Evolutionary conservation across 2,797 vertebrate genomes (phyloP), one percentile per base, ranked within the genome.

Genomic region (Discoglossus pictus): DNA sequence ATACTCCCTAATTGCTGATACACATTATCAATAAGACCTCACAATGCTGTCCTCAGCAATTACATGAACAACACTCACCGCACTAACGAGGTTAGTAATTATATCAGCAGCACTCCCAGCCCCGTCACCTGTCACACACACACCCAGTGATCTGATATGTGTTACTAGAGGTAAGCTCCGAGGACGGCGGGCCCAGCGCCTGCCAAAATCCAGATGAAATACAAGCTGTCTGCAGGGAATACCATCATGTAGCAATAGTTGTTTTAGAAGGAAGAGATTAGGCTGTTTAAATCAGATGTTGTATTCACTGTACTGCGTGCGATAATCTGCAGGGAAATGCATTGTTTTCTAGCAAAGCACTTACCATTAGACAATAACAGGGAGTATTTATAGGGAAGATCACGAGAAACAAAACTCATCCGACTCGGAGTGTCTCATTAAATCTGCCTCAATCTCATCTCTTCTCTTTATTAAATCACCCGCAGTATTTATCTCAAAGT

Each of bases 181-280:
- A 83, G 78, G 76, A 78, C 79, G 83, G 25, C 73, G 55, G 76
- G 74, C 12, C 80, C 64, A 81, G 67, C 76, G 78, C 68, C 77
- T 82, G 77, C 68, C 72, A 74, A 82, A 75, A 72, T 82, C 83
- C 68, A 82, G 66, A 68, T 82, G 72, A 85, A 84, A 82, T 76
- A 55, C 73, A 82, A 76, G 44, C n/a, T 56, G 55, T 81, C 72
- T 75, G 36, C 50, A 31, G 63, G 68, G 62, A 79, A 72, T 80
- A 56, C 23, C 61, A 61, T 69, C 35, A n/a, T 68, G 74, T 74
- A 67, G 62, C 74, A 75, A 54, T 79, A 76, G 36, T 72, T 64
- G 24, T 71, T 82, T 76, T 73, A 67, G 81, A 80, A 73, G 50
- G 72, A 50, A 59, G 63, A 72, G 59, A 72, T 73, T 55, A 81